Evolutionary conservation across 1,140 invertebrate species (phyloP).

Genomic region (Drosophila parabipectinata): DNA sequence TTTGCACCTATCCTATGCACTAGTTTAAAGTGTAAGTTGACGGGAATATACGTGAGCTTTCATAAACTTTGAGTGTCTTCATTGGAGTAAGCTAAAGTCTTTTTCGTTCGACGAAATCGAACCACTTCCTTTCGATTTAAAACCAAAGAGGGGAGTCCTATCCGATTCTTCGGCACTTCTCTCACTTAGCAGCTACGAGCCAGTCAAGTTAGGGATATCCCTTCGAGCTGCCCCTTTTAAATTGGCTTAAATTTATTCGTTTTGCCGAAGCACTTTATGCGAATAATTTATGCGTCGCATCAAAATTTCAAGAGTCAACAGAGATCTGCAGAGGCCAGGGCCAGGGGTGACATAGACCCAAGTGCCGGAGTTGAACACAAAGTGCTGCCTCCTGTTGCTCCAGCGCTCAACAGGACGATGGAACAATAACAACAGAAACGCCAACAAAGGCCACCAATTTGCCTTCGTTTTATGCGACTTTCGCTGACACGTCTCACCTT

Average conservation of each 20-base stretch:
- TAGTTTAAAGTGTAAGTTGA: too few relatives aligned
- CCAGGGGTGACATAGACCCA: slow-evolving; percentile 25
- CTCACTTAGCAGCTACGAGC: background rate
- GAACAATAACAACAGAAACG: slow-evolving; percentile 34
- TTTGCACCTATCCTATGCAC: too few relatives aligned
- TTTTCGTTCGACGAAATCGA: too few relatives aligned
- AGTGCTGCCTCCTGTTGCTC: slow-evolving; percentile 54
- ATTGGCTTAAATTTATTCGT: slow-evolving; percentile 68
- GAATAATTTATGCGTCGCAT: slow-evolving; percentile 58
- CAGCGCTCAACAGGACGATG: slow-evolving; percentile 50
- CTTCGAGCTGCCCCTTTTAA: slow-evolving; percentile 47
- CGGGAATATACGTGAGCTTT: too few relatives aligned
- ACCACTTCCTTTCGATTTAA: too few relatives aligned
- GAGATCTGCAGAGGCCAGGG: background rate
- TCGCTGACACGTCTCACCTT: slow-evolving; percentile 59
- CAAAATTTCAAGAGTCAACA: slow-evolving; percentile 57
- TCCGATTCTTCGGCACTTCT: slow-evolving; percentile 1
- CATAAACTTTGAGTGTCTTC: too few relatives aligned
- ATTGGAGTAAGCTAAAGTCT: too few relatives aligned
- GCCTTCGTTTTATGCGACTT: slow-evolving; percentile 55
- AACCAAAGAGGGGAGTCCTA: too few relatives aligned
- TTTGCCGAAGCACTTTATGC: slow-evolving; percentile 47
- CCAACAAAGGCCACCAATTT: slow-evolving; percentile 54
- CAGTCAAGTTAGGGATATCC: slow-evolving; percentile 23
- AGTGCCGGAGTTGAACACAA: slow-evolving; percentile 49